Base-by-base conservation (phyloP, 2,888 invertebrate genomes). In the Chamaedrilus cognettii region DNA sequence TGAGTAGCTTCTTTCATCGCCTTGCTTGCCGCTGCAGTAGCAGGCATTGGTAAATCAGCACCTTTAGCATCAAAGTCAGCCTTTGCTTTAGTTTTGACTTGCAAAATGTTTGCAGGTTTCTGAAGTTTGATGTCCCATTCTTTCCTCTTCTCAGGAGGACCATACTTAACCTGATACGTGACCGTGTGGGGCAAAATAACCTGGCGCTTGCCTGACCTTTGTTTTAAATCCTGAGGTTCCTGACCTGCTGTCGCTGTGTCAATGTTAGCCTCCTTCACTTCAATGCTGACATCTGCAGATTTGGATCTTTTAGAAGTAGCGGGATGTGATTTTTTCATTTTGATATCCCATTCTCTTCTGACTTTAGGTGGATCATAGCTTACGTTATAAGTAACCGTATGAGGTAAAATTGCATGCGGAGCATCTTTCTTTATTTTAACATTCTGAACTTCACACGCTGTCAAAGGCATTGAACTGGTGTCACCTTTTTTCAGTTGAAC, bases 161-260 rank as follows among this genome's bases (percentile, higher is more conserved):
- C 55, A 23, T 52, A 52, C 7, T 52, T 52, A 23, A 52, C 55
- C 55, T 52, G 11, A 26, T 52, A 52, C 23, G 55, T 52, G 26
- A 52, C 55, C 11, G 23, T 52, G 26, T 15, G 19, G 26, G 55
- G 55, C 7, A 52, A 52, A 19, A 52, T 26, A 52, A 26, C 28
- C 28, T 11, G 11, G 7, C n/a, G n/a, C n/a, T n/a, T n/a, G n/a
- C n/a, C n/a, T n/a, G n/a, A n/a, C n/a, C n/a, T n/a, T n/a, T n/a
- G n/a, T n/a, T n/a, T n/a, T n/a, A n/a, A n/a, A n/a, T 42, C 19
- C 11, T 11, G 42, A 15, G 11, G 11, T 42, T 42, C 19, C 19
- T 42, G 11, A 15, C 19, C 19, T 42, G 19, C 19, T 42, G 11
- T 19, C 42, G 19, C 42, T 42, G 11, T 42, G 11, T 11, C 42